Percentiles rank a stretch among this genome's conserved stretches.
These are phyloP conservation scores for Carassius auratus DNA, from an alignment of 2,113 vertebrate species.

Conservation along the genomic window DNA sequence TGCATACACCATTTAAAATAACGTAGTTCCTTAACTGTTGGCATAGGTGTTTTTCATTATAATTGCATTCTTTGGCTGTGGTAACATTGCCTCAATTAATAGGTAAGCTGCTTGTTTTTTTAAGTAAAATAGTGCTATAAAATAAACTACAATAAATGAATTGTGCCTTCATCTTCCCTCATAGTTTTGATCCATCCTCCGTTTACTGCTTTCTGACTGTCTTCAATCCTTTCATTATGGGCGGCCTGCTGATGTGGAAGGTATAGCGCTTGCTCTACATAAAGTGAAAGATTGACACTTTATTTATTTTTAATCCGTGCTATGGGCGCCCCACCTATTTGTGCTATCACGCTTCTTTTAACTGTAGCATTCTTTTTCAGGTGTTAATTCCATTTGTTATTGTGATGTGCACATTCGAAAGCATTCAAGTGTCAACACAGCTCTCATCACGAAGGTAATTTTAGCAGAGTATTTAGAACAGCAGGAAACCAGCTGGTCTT, in stretches of 20 bases:
- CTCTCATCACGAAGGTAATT: conserved; percentile 93
- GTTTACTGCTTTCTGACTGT: conserved; percentile 97
- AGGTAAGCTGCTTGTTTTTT: conserved; percentile 74
- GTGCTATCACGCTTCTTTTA: not conserved
- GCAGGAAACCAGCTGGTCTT: not conserved
- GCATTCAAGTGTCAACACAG: conserved; percentile 89
- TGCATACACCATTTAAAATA: no score
- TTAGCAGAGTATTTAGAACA: not conserved
- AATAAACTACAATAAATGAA: not conserved
- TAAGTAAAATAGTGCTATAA: not conserved
- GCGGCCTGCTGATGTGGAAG: conserved; percentile 94
- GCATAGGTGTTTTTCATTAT: conserved; percentile 94
- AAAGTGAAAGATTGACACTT: not conserved
- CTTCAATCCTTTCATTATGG: conserved; percentile 96
- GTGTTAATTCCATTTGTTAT: conserved; percentile 94
- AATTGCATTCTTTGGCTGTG: conserved; percentile 96
- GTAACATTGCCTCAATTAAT: conserved; percentile 97
- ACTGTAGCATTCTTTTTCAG: conserved; percentile 70
- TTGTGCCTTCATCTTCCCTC: conserved; percentile 39
- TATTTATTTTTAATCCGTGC: not conserved
- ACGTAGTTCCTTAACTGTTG: conserved; percentile 66
- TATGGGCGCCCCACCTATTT: no score
- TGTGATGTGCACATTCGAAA: conserved; percentile 96
- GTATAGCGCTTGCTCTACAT: conserved; percentile 69
- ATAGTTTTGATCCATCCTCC: conserved; percentile 96